Base-by-base conservation (phyloP, 2,113 vertebrate species). In the Centropus unirufus region DNA sequence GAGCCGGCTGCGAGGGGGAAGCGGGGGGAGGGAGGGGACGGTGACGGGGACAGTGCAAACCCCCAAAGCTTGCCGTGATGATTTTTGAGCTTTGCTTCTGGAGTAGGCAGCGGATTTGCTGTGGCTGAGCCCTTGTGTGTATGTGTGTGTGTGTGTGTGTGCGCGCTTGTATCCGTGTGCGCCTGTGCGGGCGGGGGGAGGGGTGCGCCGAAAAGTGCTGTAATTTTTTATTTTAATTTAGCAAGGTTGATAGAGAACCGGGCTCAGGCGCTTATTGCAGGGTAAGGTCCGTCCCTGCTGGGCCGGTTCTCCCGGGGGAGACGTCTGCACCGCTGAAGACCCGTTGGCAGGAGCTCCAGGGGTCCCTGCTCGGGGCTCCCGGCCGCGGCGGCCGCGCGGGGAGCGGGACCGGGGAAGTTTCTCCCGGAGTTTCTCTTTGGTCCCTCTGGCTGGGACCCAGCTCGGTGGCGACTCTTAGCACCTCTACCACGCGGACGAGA, bases 141-240 rank as follows among this genome's bases (percentile, higher is more conserved):
- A 54, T 12, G 66, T 44, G 55, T 14, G 58, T 14, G 51, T 12
- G 42, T 16, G 73, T 44, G 61, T 49, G 77, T 7, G 22, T 14
- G 64, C 22, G 27, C 14, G 40, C 39, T 9, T 57, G 79, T 15
- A 5, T 2, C 46, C 15, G 39, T 91, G 81, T 87, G 95, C 82
- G 90, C 84, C 92, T 95, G 92, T 96, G 92, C 95, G 62, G 30
- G 4, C 70, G 7, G 81, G 92, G 92, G 81, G 82, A 84, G 87
- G 81, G 78, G 81, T 32, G 81, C 44, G 40, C 78, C 21, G 55
- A 61, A 76, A 59, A 6, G 11, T 46, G 72, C 61, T n/a, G 73
- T 30, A 5, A 32, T 59, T 76, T 89, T 79, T 32, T 88, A 15
- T 39, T 32, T 7, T 14, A 22, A 46, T 87, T 83, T 62, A 24